Base-by-base conservation (phyloP, 1,140 invertebrate genomes). In the Pseudomyrmex sp. region DNA sequence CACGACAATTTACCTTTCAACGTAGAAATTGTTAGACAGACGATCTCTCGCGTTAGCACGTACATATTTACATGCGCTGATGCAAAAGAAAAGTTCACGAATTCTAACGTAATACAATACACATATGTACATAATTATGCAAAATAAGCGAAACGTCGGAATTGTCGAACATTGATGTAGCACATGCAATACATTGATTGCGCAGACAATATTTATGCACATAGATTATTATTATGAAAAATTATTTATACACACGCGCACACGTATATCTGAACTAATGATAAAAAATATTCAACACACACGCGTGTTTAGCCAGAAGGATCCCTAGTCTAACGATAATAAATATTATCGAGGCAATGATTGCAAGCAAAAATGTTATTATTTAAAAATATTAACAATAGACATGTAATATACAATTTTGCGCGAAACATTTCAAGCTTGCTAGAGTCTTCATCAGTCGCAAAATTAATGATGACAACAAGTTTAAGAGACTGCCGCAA, bases 61-160 rank as follows among this genome's bases (percentile, higher is more conserved):
- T n/a, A 35, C 35, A 35, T 35, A 35, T n/a, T 58, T 48, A 23
- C 75, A 72, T 80, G 65, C 76, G 59, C 18, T 23, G 12, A 35
- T 35, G 20, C 59, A 13, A 35, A 65, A 80, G 12, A 77, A 59
- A 79, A 26, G 10, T 58, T 20, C 46, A 50, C 20, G 3, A 50
- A 20, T 18, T 70, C 20, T 58, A 58, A 50, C 5, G 23, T 35
- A 35, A 35, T 7, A 35, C 0, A 35, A 35, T n/a, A n/a, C 35
- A 59, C 23, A 59, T 59, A 79, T 48, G 9, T 70, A 72, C 66
- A 35, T 7, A 80, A 52, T 76, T 72, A 26, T 58, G 12, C 44
- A 59, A 23, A 7, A 66, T 7, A 15, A 12, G 52, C 20, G 20
- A 44, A 46, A 58, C 35, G 44, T 20, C 59, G 10, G 5, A 79